Evolutionary conservation across 2,797 vertebrate species (phyloP), one percentile per base, ranked within the genome.

Genomic region (Loriculus beryllinus): DNA sequence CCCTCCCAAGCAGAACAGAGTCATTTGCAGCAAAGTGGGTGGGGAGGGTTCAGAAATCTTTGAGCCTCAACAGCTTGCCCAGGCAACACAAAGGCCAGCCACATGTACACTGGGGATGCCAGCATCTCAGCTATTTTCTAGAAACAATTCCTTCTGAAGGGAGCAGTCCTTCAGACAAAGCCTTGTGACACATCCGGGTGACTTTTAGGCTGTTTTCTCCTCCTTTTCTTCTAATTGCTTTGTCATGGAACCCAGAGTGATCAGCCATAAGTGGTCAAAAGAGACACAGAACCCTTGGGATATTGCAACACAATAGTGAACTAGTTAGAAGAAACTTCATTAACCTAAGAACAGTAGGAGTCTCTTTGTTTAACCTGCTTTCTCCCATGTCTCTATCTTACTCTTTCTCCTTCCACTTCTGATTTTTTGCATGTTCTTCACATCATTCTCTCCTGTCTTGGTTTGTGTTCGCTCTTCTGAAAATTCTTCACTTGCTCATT

Each of bases 1-100:
- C 85, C 92, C 93, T 93, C 92, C 95, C 93, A 96, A 74, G 92
- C 70, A 95, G 95, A 94, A 93, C 82, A 96, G 83, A 95, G 87
- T 31, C 31, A 45, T 90, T 93, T 95, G 62, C 75, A 86, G 42
- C 88, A 42, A 90, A 97, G 91, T 92, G 91, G 89, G 85, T 94
- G 92, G 82, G 90, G 67, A 94, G 29, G n/a, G 25, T 42, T 92
- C 87, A 68, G 85, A 90, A 96, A 67, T 86, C 63, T 76, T 87
- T 83, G 59, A 90, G 84, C 33, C 76, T 72, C 63, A 76, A 51
- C 70, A 64, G 86, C 81, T 84, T 88, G 87, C 59, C 64, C 8
- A 3, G 83, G 90, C 60, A 43, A 82, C 86, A 70, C 9, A 33
- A 51, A 84, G 89, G 85, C 74, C 70, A 84, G 80, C 92, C 77